Percentiles rank a stretch among this genome's conserved stretches.
These are phyloP conservation scores for Torymus texanus DNA, from an alignment of 2,888 invertebrate genomes.

Conservation along the genomic window DNA sequence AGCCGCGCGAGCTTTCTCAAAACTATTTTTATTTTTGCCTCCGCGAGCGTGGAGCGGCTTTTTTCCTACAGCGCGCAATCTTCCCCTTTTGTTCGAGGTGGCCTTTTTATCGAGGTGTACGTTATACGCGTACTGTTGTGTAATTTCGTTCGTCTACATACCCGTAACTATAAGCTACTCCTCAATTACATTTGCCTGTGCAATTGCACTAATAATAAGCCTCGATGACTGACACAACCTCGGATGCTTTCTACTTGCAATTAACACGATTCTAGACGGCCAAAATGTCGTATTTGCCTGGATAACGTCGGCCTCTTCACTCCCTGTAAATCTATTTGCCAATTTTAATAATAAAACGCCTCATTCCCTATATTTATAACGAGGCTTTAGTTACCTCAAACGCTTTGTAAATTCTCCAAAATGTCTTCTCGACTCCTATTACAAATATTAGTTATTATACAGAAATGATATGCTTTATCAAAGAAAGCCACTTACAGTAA, in stretches of 20 bases:
- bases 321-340: too few species aligned
- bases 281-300: slow-evolving; percentile 11
- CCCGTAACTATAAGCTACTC: slow-evolving; percentile 17
- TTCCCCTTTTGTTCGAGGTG: background rate
- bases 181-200: slow-evolving; percentile 42
- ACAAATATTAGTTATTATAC: too few species aligned
- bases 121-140: background rate
- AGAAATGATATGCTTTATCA: too few species aligned
- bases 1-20: background rate
- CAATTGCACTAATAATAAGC: slow-evolving; percentile 41
- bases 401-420: too few species aligned
- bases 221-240: slow-evolving; percentile 28
- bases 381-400: too few species aligned
- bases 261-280: slow-evolving; percentile 21
- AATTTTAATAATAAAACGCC: too few species aligned
- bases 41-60: background rate
- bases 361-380: too few species aligned
- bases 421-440: too few species aligned
- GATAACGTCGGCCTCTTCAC: background rate
- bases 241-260: slow-evolving; percentile 25
- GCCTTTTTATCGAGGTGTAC: slow-evolving; percentile 5
- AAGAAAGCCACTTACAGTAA: too few species aligned
- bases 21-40: background rate
- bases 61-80: background rate
- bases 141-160: slow-evolving; percentile 10